These are phyloP conservation scores for Rosalia funebris DNA, from an alignment of 2,888 invertebrate species.

Conservation along the genomic window DNA sequence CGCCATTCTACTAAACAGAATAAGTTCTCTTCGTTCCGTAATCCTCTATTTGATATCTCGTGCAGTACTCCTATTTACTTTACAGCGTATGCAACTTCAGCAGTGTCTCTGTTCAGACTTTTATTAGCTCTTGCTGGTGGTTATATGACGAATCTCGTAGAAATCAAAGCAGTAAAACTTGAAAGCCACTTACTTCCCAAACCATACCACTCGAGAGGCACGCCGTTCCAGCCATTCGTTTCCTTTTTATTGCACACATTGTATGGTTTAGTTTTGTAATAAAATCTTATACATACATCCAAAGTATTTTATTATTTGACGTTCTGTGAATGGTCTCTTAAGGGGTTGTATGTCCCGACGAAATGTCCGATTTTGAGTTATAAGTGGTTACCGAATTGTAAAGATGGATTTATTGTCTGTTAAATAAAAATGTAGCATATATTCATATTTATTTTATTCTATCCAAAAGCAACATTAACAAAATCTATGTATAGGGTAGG, in stretches of 20 bases:
- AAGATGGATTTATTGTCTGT: too few relatives aligned
- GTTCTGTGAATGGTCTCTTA: neutral
- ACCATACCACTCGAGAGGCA: slow-evolving; percentile 7
- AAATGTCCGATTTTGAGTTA: too few relatives aligned
- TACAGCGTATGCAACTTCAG: slow-evolving; percentile 1
- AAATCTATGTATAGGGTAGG: too few relatives aligned
- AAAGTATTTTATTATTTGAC: slow-evolving; percentile 1
- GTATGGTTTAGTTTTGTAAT: slow-evolving; percentile 10
- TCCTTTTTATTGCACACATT: slow-evolving; percentile 12
- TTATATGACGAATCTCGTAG: slow-evolving; percentile 10
- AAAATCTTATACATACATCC: neutral
- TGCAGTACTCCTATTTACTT: slow-evolving; percentile 9
- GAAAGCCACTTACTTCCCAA: slow-evolving; percentile 21
- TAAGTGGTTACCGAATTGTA: too few relatives aligned
- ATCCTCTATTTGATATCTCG: too few relatives aligned
- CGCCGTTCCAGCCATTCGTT: slow-evolving; percentile 6
- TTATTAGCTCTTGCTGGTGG: slow-evolving; percentile 10
- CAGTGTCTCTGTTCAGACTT: slow-evolving; percentile 11
- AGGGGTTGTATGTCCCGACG: too few relatives aligned
- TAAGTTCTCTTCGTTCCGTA: neutral
- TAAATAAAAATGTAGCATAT: too few relatives aligned
- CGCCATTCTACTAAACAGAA: neutral
- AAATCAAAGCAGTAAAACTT: slow-evolving; percentile 24
- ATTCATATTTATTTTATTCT: too few relatives aligned
- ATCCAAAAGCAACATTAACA: too few relatives aligned